phyloP scores from a whole-genome alignment of 2,113 vertebrate genomes.

The Saccopteryx leptura region DNA sequence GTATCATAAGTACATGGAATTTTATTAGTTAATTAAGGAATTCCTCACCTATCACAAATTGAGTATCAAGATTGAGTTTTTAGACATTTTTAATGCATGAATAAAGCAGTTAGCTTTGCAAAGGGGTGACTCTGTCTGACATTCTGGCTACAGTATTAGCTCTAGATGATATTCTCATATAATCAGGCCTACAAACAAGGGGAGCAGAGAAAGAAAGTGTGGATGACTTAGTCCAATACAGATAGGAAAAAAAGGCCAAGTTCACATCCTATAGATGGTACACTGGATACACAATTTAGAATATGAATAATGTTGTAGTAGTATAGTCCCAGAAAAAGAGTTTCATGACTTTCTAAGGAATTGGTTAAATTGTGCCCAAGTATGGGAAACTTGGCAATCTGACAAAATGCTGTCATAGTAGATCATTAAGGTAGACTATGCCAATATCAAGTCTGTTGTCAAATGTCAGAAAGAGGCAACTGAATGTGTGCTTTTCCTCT shows the following conservation, averaged over 20 bases:
- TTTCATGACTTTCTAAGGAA: neutral
- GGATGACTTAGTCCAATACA: neutral
- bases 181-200: neutral
- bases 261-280: neutral
- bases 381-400: neutral
- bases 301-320: neutral
- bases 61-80: neutral
- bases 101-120: neutral
- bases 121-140: neutral
- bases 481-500: neutral
- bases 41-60: neutral
- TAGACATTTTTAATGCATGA: neutral
- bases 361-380: neutral
- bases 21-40: constrained; percentile 67
- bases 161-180: neutral
- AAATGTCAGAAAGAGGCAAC: neutral
- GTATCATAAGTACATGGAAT: constrained; percentile 36
- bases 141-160: neutral
- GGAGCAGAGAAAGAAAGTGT: neutral
- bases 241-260: too few relatives aligned
- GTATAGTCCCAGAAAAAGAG: neutral
- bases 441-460: neutral
- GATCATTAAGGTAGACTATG: neutral
- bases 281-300: neutral
- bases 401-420: neutral